Conservation (phyloP, 1,140 invertebrate genomes). For the Aricia agestis region DNA sequence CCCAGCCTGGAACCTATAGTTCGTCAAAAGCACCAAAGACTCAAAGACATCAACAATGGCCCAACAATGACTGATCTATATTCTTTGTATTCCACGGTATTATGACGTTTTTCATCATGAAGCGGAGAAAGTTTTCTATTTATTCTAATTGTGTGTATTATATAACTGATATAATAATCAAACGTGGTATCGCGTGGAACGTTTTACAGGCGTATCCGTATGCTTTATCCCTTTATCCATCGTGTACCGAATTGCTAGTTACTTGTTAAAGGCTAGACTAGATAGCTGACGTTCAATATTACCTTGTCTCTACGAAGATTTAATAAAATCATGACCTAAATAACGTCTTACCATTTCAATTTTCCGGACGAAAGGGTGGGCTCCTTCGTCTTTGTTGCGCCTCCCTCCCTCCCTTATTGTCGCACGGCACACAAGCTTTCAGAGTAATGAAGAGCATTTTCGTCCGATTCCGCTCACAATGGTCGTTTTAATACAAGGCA, state of each 20-base stretch:
- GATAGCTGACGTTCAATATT: not conserved
- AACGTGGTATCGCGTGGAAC: no score
- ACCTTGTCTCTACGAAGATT: constrained; percentile 46
- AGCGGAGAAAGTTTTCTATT: no score
- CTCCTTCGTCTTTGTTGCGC: constrained; percentile 59
- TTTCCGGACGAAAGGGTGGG: constrained; percentile 70
- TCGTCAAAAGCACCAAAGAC: no score
- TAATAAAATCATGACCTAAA: constrained; percentile 74
- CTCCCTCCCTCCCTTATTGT: constrained; percentile 48
- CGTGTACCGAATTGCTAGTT: not conserved
- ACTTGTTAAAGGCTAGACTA: not conserved
- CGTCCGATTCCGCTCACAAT: constrained; percentile 71
- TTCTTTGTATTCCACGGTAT: no score
- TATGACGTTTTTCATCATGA: no score
- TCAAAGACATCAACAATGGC: no score
- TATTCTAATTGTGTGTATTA: no score
- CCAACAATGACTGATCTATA: no score
- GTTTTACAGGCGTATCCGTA: no score
- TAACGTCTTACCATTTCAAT: constrained; percentile 73
- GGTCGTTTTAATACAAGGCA: constrained; percentile 67
- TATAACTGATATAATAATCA: no score
- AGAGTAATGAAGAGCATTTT: constrained; percentile 75
- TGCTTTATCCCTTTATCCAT: no score
- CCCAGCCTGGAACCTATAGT: no score
- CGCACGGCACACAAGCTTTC: constrained; percentile 70